Conservation (phyloP, 2,113 vertebrate species). For the Myrmecobius fasciatus region DNA sequence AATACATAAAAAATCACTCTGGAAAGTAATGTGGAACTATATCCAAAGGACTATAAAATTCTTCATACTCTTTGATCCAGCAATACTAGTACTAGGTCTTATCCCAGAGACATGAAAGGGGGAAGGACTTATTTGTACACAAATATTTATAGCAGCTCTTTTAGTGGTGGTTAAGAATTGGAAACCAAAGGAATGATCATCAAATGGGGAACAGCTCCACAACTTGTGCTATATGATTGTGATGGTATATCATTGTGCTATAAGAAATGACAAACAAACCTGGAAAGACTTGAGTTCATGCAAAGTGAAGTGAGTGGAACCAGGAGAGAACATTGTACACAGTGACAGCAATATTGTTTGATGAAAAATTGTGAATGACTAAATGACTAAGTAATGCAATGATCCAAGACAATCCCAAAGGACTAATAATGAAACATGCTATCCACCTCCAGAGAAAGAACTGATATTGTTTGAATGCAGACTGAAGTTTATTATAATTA, state of each 20-base stretch:
- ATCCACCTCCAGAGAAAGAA: too few relatives aligned
- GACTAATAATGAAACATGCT: too few relatives aligned
- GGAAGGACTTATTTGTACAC: neutral
- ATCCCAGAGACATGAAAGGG: neutral
- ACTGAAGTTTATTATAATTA: neutral
- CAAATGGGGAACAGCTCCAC: neutral
- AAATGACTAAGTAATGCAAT: too few relatives aligned
- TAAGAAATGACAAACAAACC: neutral
- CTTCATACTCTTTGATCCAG: neutral
- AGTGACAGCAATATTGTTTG: neutral
- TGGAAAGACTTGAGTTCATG: neutral
- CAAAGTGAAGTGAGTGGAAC: neutral
- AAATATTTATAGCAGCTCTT: neutral
- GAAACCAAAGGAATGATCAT: neutral
- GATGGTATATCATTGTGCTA: neutral
- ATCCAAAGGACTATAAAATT: neutral
- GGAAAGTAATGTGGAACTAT: neutral
- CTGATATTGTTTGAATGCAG: too few relatives aligned
- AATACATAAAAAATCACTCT: neutral
- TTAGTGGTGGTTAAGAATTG: neutral
- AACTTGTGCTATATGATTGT: neutral
- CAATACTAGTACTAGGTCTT: neutral
- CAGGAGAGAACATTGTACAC: neutral
- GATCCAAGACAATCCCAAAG: too few relatives aligned
- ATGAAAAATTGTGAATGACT: too few relatives aligned